Conservation (phyloP, 2,113 vertebrate genomes). For the Bucco capensis region DNA sequence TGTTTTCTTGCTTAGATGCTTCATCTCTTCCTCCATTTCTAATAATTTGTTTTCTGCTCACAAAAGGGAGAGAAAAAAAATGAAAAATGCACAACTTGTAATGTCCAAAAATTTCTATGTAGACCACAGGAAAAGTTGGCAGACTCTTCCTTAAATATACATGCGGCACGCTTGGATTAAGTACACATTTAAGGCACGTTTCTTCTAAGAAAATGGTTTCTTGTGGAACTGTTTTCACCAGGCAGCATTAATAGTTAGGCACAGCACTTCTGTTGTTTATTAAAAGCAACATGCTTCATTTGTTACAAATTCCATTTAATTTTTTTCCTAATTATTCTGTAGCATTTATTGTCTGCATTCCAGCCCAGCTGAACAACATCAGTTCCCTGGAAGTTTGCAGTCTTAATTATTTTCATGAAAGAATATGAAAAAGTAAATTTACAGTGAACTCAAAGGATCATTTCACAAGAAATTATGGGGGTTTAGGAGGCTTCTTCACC, state of each 20-base stretch:
- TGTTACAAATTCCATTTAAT: neutral
- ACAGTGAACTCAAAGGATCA: neutral
- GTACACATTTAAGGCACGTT: neutral
- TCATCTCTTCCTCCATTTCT: neutral
- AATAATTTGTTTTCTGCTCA: neutral
- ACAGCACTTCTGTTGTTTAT: conserved; percentile 16
- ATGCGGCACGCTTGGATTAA: neutral
- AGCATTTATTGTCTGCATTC: neutral
- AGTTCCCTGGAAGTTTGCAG: neutral
- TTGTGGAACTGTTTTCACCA: neutral
- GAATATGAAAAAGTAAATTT: neutral
- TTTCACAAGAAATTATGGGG: neutral
- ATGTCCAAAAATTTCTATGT: neutral
- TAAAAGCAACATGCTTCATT: neutral
- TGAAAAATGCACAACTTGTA: neutral
- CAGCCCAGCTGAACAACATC: neutral
- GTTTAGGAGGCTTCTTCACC: neutral
- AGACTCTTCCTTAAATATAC: neutral
- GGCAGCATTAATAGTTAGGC: neutral
- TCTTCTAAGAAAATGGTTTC: neutral
- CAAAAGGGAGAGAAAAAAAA: neutral
- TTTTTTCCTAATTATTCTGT: neutral
- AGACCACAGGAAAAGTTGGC: neutral
- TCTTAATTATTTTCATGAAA: neutral
- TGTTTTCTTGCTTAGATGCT: neutral